Conservation (phyloP, 1,140 invertebrate species). For the Popillia japonica region DNA sequence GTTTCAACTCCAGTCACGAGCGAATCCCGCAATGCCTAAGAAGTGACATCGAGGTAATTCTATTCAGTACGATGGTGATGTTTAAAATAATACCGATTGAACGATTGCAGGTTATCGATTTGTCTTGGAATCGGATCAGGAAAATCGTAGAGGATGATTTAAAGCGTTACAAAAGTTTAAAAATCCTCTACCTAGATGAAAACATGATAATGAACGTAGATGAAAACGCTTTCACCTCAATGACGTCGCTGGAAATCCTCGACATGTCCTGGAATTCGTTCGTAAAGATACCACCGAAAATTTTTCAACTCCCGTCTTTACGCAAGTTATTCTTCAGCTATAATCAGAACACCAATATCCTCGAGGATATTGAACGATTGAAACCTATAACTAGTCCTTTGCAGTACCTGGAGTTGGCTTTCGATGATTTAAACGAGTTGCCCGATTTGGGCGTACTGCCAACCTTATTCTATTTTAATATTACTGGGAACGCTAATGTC, state of each 20-base stretch:
- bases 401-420: slow-evolving; percentile 41
- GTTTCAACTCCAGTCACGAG: slow-evolving; percentile 47
- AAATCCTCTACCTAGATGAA: slow-evolving; percentile 68
- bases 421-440: slow-evolving; percentile 35
- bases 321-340: slow-evolving; percentile 45
- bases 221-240: slow-evolving; percentile 62
- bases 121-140: slow-evolving; percentile 69
- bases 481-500: slow-evolving; percentile 40
- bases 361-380: slow-evolving; percentile 38
- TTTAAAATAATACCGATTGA: background rate
- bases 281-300: slow-evolving; percentile 48
- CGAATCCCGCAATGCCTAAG: slow-evolving; percentile 51
- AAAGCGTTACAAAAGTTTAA: slow-evolving; percentile 64
- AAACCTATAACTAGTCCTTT: slow-evolving; percentile 43
- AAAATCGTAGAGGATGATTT: slow-evolving; percentile 66
- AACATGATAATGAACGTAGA: slow-evolving; percentile 69
- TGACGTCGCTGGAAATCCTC: slow-evolving; percentile 45
- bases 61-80: background rate
- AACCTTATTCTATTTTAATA: slow-evolving; percentile 42
- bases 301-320: slow-evolving; percentile 46
- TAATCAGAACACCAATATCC: slow-evolving; percentile 46
- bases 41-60: slow-evolving; percentile 50
- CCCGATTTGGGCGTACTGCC: slow-evolving; percentile 43
- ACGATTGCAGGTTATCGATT: slow-evolving; percentile 69
- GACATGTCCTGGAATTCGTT: slow-evolving; percentile 50